Evolutionary conservation across 1,140 invertebrate genomes (phyloP).

Genomic region (Gryon sp.): DNA sequence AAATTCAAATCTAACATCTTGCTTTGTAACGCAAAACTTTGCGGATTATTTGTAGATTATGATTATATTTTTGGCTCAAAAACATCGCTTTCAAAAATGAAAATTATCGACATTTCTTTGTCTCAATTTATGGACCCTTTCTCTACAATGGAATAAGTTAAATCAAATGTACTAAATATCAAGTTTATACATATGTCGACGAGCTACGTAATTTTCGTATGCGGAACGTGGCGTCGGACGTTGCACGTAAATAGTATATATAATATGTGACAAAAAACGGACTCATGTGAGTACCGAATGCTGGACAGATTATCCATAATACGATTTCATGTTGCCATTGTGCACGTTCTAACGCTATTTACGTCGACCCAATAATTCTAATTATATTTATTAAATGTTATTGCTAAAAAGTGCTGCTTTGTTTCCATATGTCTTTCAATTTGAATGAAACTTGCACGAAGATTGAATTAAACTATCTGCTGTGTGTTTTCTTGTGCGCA

Average conservation of each 20-base stretch:
- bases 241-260: conserved; percentile 9
- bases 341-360: conserved; percentile 8
- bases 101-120: not conserved
- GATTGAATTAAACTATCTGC: not conserved
- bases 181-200: conserved; percentile 5
- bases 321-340: conserved; percentile 21
- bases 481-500: not conserved
- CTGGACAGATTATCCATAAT: conserved; percentile 17
- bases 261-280: not conserved
- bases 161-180: not conserved
- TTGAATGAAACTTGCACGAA: not conserved
- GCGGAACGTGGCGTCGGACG: not conserved
- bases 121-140: no score
- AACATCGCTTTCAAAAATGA: not conserved
- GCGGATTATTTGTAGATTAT: not conserved
- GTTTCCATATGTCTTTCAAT: conserved; percentile 3
- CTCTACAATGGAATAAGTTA: conserved; percentile 8
- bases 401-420: conserved; percentile 6
- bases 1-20: not conserved
- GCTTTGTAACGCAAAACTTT: not conserved
- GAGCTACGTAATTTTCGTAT: conserved; percentile 3
- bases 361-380: conserved; percentile 15
- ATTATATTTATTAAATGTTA: conserved; percentile 26
- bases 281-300: conserved; percentile 1
- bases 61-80: not conserved